phyloP scores from a whole-genome alignment of 2,797 vertebrate genomes.

The Cuculus canorus region DNA sequence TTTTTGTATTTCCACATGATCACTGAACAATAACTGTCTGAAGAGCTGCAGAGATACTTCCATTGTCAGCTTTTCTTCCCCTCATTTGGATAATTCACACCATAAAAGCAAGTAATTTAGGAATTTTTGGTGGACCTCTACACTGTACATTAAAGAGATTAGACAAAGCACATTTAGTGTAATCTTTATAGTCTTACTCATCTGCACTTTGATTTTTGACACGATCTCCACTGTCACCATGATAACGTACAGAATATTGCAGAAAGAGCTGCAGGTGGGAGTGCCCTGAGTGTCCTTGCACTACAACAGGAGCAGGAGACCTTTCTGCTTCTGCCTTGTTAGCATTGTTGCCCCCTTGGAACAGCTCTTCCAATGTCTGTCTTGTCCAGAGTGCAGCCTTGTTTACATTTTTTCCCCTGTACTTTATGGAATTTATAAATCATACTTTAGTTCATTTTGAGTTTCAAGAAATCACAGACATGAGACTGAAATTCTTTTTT shows the following conservation, averaged over 20 bases:
- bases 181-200: background rate
- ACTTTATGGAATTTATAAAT: conserved; percentile 18
- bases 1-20: background rate
- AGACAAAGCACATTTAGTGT: background rate
- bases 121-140: background rate
- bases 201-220: background rate
- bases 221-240: rapidly evolving
- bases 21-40: background rate
- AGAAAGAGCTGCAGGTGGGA: background rate
- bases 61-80: background rate
- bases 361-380: background rate
- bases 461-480: background rate
- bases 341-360: background rate
- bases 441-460: background rate
- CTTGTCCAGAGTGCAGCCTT: background rate
- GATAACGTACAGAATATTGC: rapidly evolving
- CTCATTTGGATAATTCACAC: background rate
- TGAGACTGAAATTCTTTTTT: background rate
- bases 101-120: background rate
- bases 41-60: background rate
- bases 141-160: background rate
- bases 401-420: background rate
- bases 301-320: background rate
- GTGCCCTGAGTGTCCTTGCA: rapidly evolving
- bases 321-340: background rate